A percentile compares a stretch with the other conserved stretches of the same genome.
phyloP scores from a whole-genome alignment of 2,888 invertebrate species.

The Elmis aenea region DNA sequence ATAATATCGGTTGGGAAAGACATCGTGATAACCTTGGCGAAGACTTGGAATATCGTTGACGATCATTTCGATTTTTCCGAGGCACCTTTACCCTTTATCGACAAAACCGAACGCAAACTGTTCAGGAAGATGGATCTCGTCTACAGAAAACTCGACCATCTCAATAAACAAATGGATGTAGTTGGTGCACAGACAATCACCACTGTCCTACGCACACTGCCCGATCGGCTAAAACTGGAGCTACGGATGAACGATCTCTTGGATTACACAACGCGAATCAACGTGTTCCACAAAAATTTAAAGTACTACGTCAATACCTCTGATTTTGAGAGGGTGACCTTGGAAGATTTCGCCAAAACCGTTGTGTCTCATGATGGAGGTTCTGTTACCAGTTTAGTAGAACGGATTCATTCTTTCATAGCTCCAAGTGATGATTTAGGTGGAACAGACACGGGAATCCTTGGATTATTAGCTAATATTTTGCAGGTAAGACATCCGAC shows the following conservation, averaged over 20 bases:
- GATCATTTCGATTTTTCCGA: constrained; percentile 49
- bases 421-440: constrained; percentile 48
- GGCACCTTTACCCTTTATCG: constrained; percentile 57
- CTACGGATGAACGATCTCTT: constrained; percentile 58
- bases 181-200: constrained; percentile 27
- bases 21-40: constrained; percentile 55
- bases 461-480: constrained; percentile 28
- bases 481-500: constrained; percentile 30
- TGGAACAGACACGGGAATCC: constrained; percentile 28
- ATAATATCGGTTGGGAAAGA: constrained; percentile 56
- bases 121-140: constrained; percentile 49
- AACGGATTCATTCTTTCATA: constrained; percentile 60
- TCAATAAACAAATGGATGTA: constrained; percentile 29
- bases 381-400: constrained; percentile 61
- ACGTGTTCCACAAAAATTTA: constrained; percentile 57
- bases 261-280: constrained; percentile 56
- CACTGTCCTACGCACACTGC: constrained; percentile 35
- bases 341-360: constrained; percentile 66
- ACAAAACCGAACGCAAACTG: constrained; percentile 58
- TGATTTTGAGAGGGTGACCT: constrained; percentile 58
- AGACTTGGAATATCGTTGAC: constrained; percentile 61
- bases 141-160: constrained; percentile 42
- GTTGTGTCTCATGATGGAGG: constrained; percentile 63
- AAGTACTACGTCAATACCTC: constrained; percentile 51
- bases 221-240: constrained; percentile 52